Conservation (phyloP, 1,140 invertebrate genomes). For the Procambarus virginalis region DNA sequence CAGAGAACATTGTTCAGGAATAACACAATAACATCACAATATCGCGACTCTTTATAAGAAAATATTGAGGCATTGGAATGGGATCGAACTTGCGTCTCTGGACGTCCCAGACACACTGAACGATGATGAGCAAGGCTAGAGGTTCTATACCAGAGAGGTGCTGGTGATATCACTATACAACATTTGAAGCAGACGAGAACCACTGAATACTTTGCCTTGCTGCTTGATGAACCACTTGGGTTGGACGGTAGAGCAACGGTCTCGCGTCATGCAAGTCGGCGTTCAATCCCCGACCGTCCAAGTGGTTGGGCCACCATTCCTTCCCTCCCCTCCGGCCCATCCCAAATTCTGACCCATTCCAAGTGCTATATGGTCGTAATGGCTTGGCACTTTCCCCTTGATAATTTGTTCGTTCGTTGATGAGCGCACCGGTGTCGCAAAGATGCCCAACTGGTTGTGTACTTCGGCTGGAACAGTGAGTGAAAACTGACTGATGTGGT, state of each 20-base stretch:
- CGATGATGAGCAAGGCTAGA: background rate
- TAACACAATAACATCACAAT: background rate
- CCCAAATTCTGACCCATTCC: too few relatives aligned
- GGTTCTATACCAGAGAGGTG: background rate
- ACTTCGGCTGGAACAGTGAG: too few relatives aligned
- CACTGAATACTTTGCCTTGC: constrained; percentile 3
- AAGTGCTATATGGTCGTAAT: too few relatives aligned
- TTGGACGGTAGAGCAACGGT: too few relatives aligned
- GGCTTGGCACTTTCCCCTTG: background rate
- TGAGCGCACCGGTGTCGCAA: background rate
- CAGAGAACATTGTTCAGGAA: constrained; percentile 5
- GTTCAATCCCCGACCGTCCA: too few relatives aligned
- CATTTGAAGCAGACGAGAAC: background rate
- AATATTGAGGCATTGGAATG: background rate
- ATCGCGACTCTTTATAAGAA: background rate
- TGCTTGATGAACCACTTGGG: background rate
- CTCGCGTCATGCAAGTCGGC: too few relatives aligned
- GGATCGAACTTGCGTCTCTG: too few relatives aligned
- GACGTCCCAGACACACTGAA: background rate
- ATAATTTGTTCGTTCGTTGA: background rate
- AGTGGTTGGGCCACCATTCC: too few relatives aligned
- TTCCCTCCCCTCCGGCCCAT: too few relatives aligned
- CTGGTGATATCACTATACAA: background rate
- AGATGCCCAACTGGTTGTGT: too few relatives aligned
- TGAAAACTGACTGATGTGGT: background rate